Base-by-base conservation (phyloP, 1,140 invertebrate genomes). In the Calephelis nemesis region DNA sequence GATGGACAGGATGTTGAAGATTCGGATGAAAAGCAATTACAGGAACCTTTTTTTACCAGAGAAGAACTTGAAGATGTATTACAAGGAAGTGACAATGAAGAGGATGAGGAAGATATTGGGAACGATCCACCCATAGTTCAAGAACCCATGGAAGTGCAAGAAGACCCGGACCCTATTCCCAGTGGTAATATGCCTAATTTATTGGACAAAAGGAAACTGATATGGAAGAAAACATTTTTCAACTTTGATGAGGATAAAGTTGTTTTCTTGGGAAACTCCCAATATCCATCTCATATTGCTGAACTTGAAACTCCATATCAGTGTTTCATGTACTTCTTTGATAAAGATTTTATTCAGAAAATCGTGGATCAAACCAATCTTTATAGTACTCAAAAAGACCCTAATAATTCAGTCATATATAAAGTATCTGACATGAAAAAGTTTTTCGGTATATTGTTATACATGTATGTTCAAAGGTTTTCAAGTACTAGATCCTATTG, bases 241-340 rank as follows among this genome's bases (percentile, higher is more conserved):
- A 70, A 72, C 66, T 77, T 72, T 74, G 72, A 78, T 49, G 67
- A 48, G 72, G 65, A 78, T 77, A 75, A 77, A 77, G 75, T 72
- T 71, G 72, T 70, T 67, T 79, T 77, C 69, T 81, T 77, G 63
- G 75, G 77, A 47, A 74, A 65, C 68, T 75, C 77, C 69, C 10
- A 74, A 70, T 42, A 65, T 81, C 11, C 72, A 69, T 47, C 10
- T 70, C 65, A 13, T 67, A 10, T 77, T 74, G 72, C 65, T 70
- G 30, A 76, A 52, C 74, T 77, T 40, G 74, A 80, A 77, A 77
- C 76, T 67, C 73, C 76, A 75, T 77, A 78, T 72, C 74, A 81
- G 72, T 80, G 74, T 79, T 81, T 81, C 48, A 77, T 75, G 54
- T 40, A 83, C 76, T 81, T 82, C 60, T 73, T 81, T 54, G 75